Conservation (phyloP, 2,797 vertebrate species). For the Sebastes taczanowskii region DNA sequence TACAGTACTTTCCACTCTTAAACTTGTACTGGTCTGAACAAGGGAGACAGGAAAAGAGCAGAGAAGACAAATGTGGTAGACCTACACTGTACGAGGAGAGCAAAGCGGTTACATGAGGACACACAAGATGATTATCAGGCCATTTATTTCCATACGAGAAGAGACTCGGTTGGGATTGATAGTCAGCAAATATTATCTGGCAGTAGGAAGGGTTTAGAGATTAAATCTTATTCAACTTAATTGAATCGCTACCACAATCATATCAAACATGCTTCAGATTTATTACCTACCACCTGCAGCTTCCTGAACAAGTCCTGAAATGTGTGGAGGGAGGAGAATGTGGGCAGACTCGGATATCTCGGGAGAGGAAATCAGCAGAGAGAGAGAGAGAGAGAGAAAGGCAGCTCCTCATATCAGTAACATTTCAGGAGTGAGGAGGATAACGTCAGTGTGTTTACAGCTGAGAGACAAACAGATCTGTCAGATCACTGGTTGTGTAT, state of each 20-base stretch:
- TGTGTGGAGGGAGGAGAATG: neutral
- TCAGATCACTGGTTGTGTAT: neutral
- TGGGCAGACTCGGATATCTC: neutral
- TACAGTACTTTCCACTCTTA: neutral
- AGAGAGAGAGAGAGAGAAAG: neutral
- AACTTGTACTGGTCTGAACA: neutral
- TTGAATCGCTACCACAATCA: conserved; percentile 13
- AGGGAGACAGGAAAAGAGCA: neutral
- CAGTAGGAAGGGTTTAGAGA: conserved; percentile 9
- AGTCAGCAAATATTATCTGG: conserved; percentile 29
- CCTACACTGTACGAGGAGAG: neutral
- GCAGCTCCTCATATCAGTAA: neutral
- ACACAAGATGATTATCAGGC: conserved; percentile 1
- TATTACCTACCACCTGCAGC: conserved; percentile 28
- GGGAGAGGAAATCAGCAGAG: neutral
- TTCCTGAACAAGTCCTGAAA: neutral
- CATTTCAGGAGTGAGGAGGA: neutral
- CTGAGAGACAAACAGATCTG: conserved; percentile 9
- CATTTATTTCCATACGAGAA: neutral
- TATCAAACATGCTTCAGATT: conserved; percentile 35
- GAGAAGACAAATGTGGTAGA: neutral
- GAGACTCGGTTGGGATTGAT: neutral
- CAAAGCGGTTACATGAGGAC: neutral
- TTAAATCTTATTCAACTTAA: conserved; percentile 22
- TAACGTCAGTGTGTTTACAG: conserved; percentile 4